Evolutionary conservation across 2,797 vertebrate genomes (phyloP), one percentile per base, ranked within the genome.

Genomic region (Pogoniulus pusillus): DNA sequence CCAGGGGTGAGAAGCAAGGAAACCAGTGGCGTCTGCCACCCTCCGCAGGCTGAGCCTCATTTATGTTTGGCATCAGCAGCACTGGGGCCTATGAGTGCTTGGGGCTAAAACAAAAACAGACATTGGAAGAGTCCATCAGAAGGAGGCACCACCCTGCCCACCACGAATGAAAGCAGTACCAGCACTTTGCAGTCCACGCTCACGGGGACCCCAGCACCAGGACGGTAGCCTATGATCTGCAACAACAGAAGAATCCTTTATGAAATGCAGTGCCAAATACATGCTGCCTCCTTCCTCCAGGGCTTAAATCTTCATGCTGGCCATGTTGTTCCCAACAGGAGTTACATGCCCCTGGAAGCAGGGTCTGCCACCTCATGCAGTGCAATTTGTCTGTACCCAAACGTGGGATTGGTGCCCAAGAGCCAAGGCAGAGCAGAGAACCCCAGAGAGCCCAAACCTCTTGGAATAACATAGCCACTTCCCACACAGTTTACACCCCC

Each of bases 181-280:
- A 98, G 98, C 60, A 98, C 96, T 93, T 95, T 98, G 97, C 99
- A 99, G 57, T 98, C 98, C 94, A 99, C 98, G 3, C 98, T 98
- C 88, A 99, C 96, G 1, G 99, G 98, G 93, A 97, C 98, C 71
- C 99, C 99, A n/a, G 98, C 97, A 39, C 99, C 99, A 78, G 99
- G 98, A 81, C 98, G 96, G 93, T 99, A 99, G 77, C 98, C 99
- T 83, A 99, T 97, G 97, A 99, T 99, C 99, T 99, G 95, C 53
- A 80, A 89, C 81, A 94, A 34, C 11, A 91, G 82, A 27, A 93
- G 49, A 20, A 4, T 18, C 22, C 30, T 47, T 10, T 41, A 7
- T 16, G 63, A 84, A 83, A 77, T 4, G 58, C 35, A 11, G 41
- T 3, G 24, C 20, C 72, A 60, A 49, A 15, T 0, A 3, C 0